A percentile compares a stretch with the other conserved stretches of the same genome.
phyloP scores from a whole-genome alignment of 2,797 vertebrate genomes.

The Sylvilagus floridanus region DNA sequence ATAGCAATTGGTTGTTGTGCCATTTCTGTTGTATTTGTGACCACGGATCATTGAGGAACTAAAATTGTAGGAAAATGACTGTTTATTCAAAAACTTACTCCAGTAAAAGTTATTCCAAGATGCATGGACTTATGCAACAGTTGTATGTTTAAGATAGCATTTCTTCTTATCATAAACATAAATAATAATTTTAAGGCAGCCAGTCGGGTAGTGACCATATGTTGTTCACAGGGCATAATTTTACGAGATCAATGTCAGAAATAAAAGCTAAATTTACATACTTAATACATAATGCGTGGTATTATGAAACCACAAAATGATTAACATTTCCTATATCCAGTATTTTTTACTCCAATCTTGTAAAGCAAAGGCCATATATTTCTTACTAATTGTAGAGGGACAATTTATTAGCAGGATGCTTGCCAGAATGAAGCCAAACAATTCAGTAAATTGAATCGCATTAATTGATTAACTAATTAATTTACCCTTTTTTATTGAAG shows the following conservation, averaged over 20 bases:
- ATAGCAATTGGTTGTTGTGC: conserved; percentile 12
- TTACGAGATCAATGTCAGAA: conserved; percentile 18
- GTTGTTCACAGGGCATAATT: conserved; percentile 39
- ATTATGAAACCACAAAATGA: conserved; percentile 17
- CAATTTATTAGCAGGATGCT: neutral
- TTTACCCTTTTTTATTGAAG: neutral
- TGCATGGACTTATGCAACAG: neutral
- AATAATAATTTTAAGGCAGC: neutral
- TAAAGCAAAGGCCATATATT: neutral
- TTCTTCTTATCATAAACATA: neutral
- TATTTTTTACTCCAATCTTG: neutral
- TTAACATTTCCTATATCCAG: neutral
- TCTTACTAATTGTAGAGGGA: neutral
- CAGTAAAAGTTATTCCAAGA: conserved; percentile 3
- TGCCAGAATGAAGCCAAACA: neutral
- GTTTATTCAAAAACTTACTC: conserved; percentile 31
- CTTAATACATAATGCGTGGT: neutral
- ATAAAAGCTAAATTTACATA: neutral
- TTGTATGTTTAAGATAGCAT: neutral
- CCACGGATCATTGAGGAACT: conserved; percentile 58
- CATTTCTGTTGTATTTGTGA: conserved; percentile 44
- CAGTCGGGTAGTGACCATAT: neutral
- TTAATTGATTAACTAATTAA: conserved; percentile 14
- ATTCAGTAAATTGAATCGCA: neutral
- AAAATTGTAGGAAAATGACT: conserved; percentile 50